These are phyloP conservation scores for Limanda limanda DNA, from an alignment of 2,113 vertebrate species.

Conservation along the genomic window DNA sequence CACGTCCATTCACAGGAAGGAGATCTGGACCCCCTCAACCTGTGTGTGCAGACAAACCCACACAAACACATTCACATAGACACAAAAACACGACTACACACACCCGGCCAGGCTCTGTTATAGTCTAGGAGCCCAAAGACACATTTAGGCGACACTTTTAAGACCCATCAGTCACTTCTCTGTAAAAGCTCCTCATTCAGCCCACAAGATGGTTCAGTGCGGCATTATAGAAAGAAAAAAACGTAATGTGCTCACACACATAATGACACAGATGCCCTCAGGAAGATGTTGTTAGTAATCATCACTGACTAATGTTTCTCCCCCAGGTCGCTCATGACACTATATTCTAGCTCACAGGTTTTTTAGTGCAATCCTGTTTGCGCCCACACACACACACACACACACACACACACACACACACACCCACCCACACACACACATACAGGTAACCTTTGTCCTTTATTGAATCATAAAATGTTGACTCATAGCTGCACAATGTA, in stretches of 20 bases:
- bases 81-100: constrained; percentile 18
- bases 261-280: constrained; percentile 45
- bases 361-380: not conserved
- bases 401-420: too few species aligned
- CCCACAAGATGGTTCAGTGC: constrained; percentile 21
- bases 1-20: constrained; percentile 43
- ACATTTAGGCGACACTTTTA: constrained; percentile 65
- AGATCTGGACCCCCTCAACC: constrained; percentile 35
- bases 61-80: constrained; percentile 6
- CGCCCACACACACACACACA: too few species aligned
- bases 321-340: constrained; percentile 41
- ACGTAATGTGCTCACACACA: constrained; percentile 29
- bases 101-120: constrained; percentile 28
- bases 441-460: constrained; percentile 1
- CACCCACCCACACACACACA: constrained; percentile 4
- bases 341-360: constrained; percentile 6
- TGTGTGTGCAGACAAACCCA: not conserved
- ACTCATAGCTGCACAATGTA: not conserved
- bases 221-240: constrained; percentile 13
- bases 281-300: constrained; percentile 62
- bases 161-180: constrained; percentile 56
- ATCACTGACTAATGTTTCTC: constrained; percentile 61
- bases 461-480: not conserved
- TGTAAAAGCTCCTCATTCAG: constrained; percentile 45
- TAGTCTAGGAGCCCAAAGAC: constrained; percentile 48